Evolutionary conservation across 2,888 invertebrate species (phyloP).

Genomic region (Epiblema foenella): DNA sequence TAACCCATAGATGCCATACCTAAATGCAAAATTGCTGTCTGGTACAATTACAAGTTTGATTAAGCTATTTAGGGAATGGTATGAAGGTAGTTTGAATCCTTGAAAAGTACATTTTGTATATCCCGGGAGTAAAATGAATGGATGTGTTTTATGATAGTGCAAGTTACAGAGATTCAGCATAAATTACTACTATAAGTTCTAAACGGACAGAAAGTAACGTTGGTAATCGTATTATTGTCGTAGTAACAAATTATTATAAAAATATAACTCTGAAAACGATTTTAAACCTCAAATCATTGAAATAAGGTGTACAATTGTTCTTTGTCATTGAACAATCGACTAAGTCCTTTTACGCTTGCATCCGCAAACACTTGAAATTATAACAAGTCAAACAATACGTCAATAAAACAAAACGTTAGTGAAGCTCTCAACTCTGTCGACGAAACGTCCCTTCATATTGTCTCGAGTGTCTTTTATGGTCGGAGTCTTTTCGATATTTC

Average conservation of each 20-base stretch:
- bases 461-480: constrained; percentile 29
- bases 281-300: not conserved
- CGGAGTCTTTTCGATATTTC: constrained; percentile 6
- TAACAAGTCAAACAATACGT: constrained; percentile 31
- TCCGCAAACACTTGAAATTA: constrained; percentile 34
- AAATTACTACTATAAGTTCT: too few relatives aligned
- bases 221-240: too few relatives aligned
- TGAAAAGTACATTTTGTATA: too few relatives aligned
- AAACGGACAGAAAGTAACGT: too few relatives aligned
- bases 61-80: too few relatives aligned
- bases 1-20: too few relatives aligned
- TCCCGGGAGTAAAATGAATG: too few relatives aligned
- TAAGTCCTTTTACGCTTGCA: constrained; percentile 26
- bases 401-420: constrained; percentile 30
- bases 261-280: not conserved
- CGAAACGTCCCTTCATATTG: constrained; percentile 12
- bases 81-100: too few relatives aligned
- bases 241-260: not conserved
- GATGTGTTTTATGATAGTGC: too few relatives aligned
- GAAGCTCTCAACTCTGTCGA: constrained; percentile 17
- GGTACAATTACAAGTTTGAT: too few relatives aligned
- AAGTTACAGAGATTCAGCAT: too few relatives aligned
- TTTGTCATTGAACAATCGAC: not conserved
- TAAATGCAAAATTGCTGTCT: not conserved
- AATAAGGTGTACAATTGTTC: not conserved